Conservation (phyloP, 1,140 invertebrate genomes). For the Muscidifurax raptorellus region DNA sequence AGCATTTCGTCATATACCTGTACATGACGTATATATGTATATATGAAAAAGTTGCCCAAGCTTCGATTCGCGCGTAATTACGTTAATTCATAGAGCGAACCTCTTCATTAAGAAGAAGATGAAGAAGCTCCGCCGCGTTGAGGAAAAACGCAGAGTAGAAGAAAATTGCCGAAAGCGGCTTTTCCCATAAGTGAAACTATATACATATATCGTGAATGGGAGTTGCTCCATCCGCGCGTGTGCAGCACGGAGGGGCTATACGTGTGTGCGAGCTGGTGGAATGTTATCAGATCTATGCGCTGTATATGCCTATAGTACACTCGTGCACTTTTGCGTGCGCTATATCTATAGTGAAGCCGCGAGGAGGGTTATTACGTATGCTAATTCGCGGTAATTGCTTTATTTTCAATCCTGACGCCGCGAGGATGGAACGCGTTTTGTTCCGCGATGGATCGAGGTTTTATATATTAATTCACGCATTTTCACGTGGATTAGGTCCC, state of each 20-base stretch:
- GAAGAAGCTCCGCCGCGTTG: not conserved
- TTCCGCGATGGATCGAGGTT: no score
- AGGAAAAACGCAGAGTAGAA: not conserved
- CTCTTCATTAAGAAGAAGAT: constrained; percentile 7
- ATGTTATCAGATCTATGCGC: not conserved
- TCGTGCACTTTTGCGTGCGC: not conserved
- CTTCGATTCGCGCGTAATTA: constrained; percentile 1
- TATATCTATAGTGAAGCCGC: not conserved
- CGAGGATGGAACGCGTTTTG: not conserved
- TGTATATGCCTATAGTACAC: not conserved
- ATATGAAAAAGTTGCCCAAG: constrained; percentile 13
- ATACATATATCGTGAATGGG: not conserved
- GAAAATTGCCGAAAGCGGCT: not conserved
- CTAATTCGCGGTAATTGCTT: constrained; percentile 72
- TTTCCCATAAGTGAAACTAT: constrained; percentile 26
- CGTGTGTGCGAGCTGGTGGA: not conserved
- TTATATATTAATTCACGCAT: no score
- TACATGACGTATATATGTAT: no score
- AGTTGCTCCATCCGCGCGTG: not conserved
- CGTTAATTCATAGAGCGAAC: constrained; percentile 8
- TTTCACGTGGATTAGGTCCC: no score
- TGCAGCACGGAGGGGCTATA: not conserved
- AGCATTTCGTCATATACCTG: constrained; percentile 24
- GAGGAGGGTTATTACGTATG: constrained; percentile 64
- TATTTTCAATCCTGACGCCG: constrained; percentile 61